These are phyloP conservation scores for Leucophenga maculata DNA, from an alignment of 2,888 invertebrate genomes.

Conservation along the genomic window DNA sequence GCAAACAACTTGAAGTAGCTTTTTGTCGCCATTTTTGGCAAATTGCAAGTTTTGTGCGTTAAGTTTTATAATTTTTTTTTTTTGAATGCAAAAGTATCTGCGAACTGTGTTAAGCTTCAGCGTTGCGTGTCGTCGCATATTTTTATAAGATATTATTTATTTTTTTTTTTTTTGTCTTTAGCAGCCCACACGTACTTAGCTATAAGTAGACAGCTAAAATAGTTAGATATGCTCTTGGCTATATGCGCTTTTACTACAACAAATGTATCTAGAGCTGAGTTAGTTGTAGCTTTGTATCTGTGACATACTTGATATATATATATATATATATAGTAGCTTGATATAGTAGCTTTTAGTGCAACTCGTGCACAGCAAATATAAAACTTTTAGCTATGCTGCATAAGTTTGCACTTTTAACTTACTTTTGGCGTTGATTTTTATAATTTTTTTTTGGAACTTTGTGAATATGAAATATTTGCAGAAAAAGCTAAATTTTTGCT, in stretches of 20 bases:
- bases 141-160: not conserved
- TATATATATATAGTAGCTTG: not conserved
- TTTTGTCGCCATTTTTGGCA: conserved; percentile 54
- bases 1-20: conserved; percentile 26
- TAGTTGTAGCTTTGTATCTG: not conserved
- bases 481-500: too few relatives aligned
- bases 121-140: conserved; percentile 7
- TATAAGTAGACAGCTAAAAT: not conserved
- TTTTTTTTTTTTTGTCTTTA: not conserved
- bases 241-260: too few relatives aligned
- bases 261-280: too few relatives aligned
- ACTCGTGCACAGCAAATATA: too few relatives aligned
- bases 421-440: too few relatives aligned
- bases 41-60: conserved; percentile 51
- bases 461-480: too few relatives aligned
- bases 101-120: not conserved
- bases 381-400: too few relatives aligned
- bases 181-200: not conserved
- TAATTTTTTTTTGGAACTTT: too few relatives aligned
- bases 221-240: not conserved
- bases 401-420: too few relatives aligned
- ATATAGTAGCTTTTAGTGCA: too few relatives aligned
- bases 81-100: not conserved
- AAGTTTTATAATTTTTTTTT: not conserved
- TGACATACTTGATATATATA: not conserved